Conservation (phyloP, 2,888 invertebrate genomes). For the Sipha maydis region DNA sequence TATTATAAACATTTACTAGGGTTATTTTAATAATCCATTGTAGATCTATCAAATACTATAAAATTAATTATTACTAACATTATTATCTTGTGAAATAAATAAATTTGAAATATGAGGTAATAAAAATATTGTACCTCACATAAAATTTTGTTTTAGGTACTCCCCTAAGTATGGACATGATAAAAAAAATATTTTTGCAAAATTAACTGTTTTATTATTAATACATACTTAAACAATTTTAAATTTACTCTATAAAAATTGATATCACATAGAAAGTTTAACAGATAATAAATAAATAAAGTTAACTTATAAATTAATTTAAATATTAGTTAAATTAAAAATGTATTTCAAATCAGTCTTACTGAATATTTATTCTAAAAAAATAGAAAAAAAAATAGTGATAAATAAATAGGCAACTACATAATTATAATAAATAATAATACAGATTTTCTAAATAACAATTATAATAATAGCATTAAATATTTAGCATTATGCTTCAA, state of each 20-base stretch:
- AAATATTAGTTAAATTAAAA: slow-evolving; percentile 2
- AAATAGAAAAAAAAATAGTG: background rate
- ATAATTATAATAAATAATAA: background rate
- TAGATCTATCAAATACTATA: no score
- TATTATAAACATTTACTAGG: no score
- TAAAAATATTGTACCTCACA: no score
- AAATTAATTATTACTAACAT: no score
- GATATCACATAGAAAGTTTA: slow-evolving; percentile 38
- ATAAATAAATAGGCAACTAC: background rate
- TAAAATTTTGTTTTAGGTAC: no score
- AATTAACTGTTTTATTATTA: background rate
- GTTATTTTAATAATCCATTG: no score
- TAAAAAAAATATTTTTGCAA: background rate
- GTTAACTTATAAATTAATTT: background rate
- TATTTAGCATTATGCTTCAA: background rate
- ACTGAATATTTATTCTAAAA: slow-evolving; percentile 20
- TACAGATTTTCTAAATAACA: background rate
- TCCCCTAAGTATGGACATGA: no score
- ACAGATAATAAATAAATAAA: slow-evolving; percentile 8
- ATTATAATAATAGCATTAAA: background rate
- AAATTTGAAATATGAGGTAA: no score
- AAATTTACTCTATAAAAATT: slow-evolving; percentile 3
- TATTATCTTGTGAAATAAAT: no score
- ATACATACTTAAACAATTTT: background rate
- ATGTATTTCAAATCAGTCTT: slow-evolving; percentile 41